Base-by-base conservation (phyloP, 2,113 vertebrate species). In the Aegotheles bennettii region DNA sequence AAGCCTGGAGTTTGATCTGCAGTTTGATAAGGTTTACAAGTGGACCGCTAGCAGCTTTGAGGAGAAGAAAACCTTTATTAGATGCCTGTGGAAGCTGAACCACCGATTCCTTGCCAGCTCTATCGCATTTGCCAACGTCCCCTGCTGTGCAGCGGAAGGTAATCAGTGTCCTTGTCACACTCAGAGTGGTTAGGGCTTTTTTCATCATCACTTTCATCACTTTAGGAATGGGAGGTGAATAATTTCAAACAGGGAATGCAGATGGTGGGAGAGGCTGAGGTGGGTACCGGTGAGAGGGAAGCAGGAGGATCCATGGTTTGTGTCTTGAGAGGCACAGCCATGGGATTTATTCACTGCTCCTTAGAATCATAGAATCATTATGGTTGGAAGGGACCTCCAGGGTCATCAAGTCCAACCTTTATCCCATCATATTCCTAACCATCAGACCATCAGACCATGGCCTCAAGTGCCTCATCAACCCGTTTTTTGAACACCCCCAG, bases 21-120 rank as follows among this genome's bases (percentile, higher is more conserved):
- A 85, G 16, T 95, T 91, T 8, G 93, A 95, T 33, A 96, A 97
- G 87, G 45, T 95, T 26, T 96, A 93, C 83, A 91, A 82, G 68
- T 79, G 96, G 96, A 90, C 42, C 1, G 45, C 87, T 9, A 67
- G 57, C 86, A 97, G 81, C 65, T 45, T 38, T 15, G 90, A 85
- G 0, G 93, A 95, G 92, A 96, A 89, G 91, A 73, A 78, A 51
- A 67, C 40, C 29, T 97, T 97, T 19, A 45, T 96, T 59, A 65
- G 92, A 16, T 95, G 87, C 38, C 13, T 95, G 59, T 96, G 95
- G 93, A 95, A 90, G 75, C 94, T 96, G 82, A 97, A 78, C 83
- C 23, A 82, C 33, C 69, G 73, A 10, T 94, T 95, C 90, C 91
- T 96, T 1, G 56, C 54, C 8, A 1, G 89, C 2, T 12, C 75